A percentile compares a stretch with the other conserved stretches of the same genome.
Conservation (phyloP, 2,113 vertebrate species). For the Penelope pileata region DNA sequence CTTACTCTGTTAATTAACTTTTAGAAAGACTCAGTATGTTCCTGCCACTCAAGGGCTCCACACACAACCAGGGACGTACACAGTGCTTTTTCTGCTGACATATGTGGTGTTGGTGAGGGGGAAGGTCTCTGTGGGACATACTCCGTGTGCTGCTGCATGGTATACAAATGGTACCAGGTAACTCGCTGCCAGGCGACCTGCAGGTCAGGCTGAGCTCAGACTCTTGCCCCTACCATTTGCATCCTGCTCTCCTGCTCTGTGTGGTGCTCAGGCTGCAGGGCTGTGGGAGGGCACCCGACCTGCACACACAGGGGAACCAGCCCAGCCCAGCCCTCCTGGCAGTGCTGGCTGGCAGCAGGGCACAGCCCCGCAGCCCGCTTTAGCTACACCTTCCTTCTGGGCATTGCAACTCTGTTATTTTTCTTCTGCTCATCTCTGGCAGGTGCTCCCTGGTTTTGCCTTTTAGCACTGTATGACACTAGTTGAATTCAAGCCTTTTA, state of each 20-base stretch:
- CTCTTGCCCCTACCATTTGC: background rate
- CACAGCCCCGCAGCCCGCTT: accelerated
- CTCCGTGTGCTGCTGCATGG: accelerated
- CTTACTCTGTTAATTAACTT: background rate
- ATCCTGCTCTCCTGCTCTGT: accelerated
- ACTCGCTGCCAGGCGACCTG: accelerated
- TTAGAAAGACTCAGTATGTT: background rate
- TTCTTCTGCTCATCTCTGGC: background rate
- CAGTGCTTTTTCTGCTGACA: background rate
- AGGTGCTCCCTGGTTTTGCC: background rate
- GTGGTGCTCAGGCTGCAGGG: background rate
- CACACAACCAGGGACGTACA: background rate
- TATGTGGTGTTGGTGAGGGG: accelerated
- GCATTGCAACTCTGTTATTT: background rate
- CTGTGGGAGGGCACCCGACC: background rate
- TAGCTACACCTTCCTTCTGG: background rate
- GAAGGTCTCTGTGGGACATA: background rate
- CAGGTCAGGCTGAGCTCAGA: accelerated
- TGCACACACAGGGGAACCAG: accelerated
- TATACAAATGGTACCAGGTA: accelerated
- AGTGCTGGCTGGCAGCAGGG: background rate
- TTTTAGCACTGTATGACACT: background rate
- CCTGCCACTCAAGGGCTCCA: background rate
- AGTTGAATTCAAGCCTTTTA: background rate
- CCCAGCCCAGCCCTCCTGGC: background rate